Conservation (phyloP, 2,797 vertebrate species). For the Ceryle rudis region DNA sequence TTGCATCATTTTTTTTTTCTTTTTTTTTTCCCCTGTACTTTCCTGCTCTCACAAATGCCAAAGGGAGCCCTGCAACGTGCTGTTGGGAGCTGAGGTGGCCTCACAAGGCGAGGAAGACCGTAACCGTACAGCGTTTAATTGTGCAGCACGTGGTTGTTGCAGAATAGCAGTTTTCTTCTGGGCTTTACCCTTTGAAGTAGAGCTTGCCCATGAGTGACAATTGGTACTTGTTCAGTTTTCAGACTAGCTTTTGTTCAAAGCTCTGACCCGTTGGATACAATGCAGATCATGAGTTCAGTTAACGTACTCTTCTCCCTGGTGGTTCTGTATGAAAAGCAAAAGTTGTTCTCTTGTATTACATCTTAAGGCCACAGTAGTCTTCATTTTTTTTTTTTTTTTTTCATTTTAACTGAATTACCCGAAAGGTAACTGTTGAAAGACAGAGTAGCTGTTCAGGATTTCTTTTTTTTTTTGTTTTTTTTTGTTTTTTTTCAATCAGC, state of each 20-base stretch:
- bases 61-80: too few relatives aligned
- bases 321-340: neutral
- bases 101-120: neutral
- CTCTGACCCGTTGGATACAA: neutral
- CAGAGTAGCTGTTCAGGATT: neutral
- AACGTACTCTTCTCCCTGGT: neutral
- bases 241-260: slow-evolving; percentile 30
- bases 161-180: neutral
- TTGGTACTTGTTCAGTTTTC: neutral
- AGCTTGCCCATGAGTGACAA: slow-evolving; percentile 12
- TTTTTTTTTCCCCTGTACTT: neutral
- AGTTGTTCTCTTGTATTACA: neutral
- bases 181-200: neutral
- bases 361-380: neutral
- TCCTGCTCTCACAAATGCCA: neutral
- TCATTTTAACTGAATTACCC: neutral
- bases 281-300: neutral
- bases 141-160: neutral
- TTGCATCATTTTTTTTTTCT: neutral
- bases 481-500: neutral
- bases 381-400: neutral
- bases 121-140: neutral
- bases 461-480: neutral
- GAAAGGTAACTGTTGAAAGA: neutral
- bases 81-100: neutral